Evolutionary conservation across 2,888 invertebrate genomes (phyloP), one percentile per base, ranked within the genome.

Genomic region (Coleophora flavipennella): DNA sequence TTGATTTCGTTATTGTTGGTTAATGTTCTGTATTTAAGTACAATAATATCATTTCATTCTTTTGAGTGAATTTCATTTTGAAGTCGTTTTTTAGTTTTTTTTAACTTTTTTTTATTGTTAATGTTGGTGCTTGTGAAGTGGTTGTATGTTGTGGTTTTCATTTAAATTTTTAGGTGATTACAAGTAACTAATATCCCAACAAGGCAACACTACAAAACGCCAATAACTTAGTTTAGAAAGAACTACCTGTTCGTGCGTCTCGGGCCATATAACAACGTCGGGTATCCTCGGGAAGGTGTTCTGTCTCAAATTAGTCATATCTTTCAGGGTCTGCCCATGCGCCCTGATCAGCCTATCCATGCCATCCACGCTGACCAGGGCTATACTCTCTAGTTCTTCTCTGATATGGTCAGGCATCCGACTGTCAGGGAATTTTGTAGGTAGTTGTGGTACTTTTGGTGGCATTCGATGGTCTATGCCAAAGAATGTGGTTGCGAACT

Each of bases 191-290:
- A n/a, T n/a, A n/a, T n/a, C n/a, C n/a, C n/a, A n/a, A n/a, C n/a
- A n/a, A n/a, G n/a, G n/a, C n/a, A n/a, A n/a, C n/a, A n/a, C n/a
- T n/a, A n/a, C n/a, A n/a, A n/a, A n/a, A n/a, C n/a, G 20, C 6
- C 6, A 3, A 4, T 20, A 20, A 20, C 20, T 4, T 20, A 20
- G 6, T 20, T 6, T 20, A 20, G 6, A 20, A 20, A 6, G 3
- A 20, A 3, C 20, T 41, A 84, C 83, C 56, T 97, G 92, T n/a
- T 91, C 88, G 67, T 97, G 96, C 48, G 86, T 88, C 33, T 86
- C 89, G 32, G 98, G 98, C 98, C 98, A 99, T 1, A 96, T 85
- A 0, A 99, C 93, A 10, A 98, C 71, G 62, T 99, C 99, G 2
- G 98, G 98, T 62, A 99, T 94, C 54, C 97, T 87, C 41, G 89